Percentiles rank a stretch among this genome's conserved stretches.
Evolutionary conservation across 2,888 invertebrate genomes (phyloP).

Genomic region (Drosophila differens): DNA sequence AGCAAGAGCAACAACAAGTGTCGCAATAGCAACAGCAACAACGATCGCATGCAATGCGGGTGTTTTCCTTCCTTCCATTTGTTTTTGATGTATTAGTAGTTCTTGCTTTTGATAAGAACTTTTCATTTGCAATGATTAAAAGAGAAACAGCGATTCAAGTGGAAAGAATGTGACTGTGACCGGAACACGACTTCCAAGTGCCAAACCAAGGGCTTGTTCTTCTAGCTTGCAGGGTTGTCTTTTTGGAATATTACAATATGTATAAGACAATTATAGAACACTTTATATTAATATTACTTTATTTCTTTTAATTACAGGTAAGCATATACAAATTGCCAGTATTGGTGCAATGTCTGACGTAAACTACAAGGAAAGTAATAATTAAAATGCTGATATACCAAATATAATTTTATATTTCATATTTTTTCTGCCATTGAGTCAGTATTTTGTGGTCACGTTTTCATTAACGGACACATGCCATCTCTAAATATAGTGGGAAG

Average conservation of each 20-base stretch:
- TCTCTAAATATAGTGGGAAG: too few relatives aligned
- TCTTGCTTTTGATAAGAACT: slow-evolving; percentile 69
- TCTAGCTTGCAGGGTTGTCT: neutral
- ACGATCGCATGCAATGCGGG: slow-evolving; percentile 58
- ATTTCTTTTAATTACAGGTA: neutral
- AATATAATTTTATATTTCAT: neutral
- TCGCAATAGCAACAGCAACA: slow-evolving; percentile 21
- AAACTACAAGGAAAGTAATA: neutral
- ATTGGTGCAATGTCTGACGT: neutral
- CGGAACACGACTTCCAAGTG: slow-evolving; percentile 1
- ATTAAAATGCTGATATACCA: neutral
- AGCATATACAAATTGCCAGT: neutral
- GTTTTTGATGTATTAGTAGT: slow-evolving; percentile 13
- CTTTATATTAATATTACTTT: neutral
- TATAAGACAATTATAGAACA: neutral
- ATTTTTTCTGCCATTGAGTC: neutral
- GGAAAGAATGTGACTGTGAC: slow-evolving; percentile 6
- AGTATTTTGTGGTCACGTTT: neutral
- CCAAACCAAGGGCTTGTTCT: neutral
- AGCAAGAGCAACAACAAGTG: slow-evolving; percentile 39
- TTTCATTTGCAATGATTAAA: slow-evolving; percentile 61
- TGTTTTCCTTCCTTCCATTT: slow-evolving; percentile 13
- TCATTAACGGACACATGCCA: neutral
- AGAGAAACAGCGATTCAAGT: slow-evolving; percentile 5
- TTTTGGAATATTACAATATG: neutral